These are phyloP conservation scores for Phodopus roborovskii DNA, from an alignment of 2,113 vertebrate genomes.

Conservation along the genomic window DNA sequence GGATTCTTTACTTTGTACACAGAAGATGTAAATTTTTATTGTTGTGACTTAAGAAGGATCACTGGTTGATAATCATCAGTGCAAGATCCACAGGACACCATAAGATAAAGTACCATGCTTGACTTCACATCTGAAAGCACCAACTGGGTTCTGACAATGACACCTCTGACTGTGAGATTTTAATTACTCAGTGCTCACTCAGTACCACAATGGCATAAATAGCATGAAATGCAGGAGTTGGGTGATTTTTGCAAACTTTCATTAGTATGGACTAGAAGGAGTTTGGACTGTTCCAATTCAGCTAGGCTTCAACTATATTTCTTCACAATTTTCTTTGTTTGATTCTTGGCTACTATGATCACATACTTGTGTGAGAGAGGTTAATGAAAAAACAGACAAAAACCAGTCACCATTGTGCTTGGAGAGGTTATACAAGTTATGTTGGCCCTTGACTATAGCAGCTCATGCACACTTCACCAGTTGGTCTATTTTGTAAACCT, in stretches of 20 bases:
- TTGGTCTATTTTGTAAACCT: neutral
- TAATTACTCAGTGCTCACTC: slow-evolving; percentile 68
- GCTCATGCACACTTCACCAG: fast-evolving
- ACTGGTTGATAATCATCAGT: slow-evolving; percentile 15
- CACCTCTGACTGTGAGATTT: slow-evolving; percentile 58
- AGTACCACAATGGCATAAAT: neutral
- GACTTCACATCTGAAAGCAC: slow-evolving; percentile 49
- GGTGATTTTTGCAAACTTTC: slow-evolving; percentile 52
- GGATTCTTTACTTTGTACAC: slow-evolving; percentile 30
- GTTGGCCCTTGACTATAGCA: fast-evolving
- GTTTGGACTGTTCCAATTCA: neutral
- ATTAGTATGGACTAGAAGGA: neutral
- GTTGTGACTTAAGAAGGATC: slow-evolving; percentile 27
- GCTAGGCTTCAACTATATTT: slow-evolving; percentile 28
- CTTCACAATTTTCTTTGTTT: neutral
- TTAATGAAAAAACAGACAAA: neutral
- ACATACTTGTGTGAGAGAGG: neutral
- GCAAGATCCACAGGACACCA: neutral
- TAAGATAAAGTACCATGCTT: slow-evolving; percentile 3
- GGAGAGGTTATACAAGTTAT: neutral
- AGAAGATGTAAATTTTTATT: slow-evolving; percentile 63
- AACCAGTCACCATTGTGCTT: neutral
- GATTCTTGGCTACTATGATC: neutral
- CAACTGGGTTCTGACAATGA: slow-evolving; percentile 49
- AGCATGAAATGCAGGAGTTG: neutral